Evolutionary conservation across 2,797 vertebrate genomes (phyloP), one percentile per base, ranked within the genome.

Genomic region (Microchirus variegatus): DNA sequence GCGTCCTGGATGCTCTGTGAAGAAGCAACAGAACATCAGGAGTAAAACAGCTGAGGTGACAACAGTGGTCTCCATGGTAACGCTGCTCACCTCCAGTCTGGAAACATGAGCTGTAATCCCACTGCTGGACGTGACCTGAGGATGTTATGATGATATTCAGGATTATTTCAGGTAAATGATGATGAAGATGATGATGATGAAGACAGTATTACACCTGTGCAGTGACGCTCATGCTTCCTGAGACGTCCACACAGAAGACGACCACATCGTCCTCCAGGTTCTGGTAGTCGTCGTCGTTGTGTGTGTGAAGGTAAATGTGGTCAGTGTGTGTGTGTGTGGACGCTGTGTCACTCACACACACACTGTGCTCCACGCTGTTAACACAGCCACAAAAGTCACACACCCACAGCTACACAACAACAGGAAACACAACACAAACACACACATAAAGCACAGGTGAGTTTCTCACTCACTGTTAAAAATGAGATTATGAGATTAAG

Each of bases 161-260:
- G 36, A 26, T 26, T 26, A 26, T 26, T 26, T 26, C 5, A 26
- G 3, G 26, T 26, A 26, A 26, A 26, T 3, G n/a, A n/a, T n/a
- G n/a, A n/a, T n/a, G n/a, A n/a, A n/a, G n/a, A n/a, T n/a, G n/a
- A n/a, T n/a, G n/a, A n/a, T n/a, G n/a, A n/a, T n/a, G n/a, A n/a
- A n/a, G n/a, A n/a, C n/a, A n/a, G n/a, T n/a, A n/a, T n/a, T n/a
- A n/a, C n/a, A n/a, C n/a, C n/a, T n/a, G n/a, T n/a, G n/a, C n/a
- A 1, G 93, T 94, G 68, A 94, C 92, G 2, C 87, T 88, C 93
- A 94, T 94, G 82, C 93, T 94, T 45, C 94, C 94, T 3, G 94
- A 94, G 18, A 92, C 84, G 70, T 94, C 94, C 64, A 94, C 91
- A 15, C 94, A 94, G 70, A 94, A 93, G 10, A 94, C 87, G 26